phyloP scores from a whole-genome alignment of 1,140 invertebrate genomes.

The Eueides isabella region DNA sequence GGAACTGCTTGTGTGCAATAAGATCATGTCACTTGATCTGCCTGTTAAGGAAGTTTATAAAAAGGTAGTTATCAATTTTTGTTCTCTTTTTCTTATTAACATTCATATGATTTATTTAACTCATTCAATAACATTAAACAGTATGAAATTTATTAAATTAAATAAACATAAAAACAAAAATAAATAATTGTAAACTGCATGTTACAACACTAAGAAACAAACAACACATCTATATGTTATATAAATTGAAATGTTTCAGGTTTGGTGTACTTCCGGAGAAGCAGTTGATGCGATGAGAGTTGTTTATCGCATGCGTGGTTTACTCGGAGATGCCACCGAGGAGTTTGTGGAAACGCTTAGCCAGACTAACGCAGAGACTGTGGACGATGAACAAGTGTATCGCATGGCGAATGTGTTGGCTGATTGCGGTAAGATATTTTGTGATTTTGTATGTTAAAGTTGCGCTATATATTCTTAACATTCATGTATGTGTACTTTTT shows the following conservation, averaged over 20 bases:
- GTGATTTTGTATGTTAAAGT: slow-evolving; percentile 9
- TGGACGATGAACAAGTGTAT: slow-evolving; percentile 97
- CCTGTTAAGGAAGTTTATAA: slow-evolving; percentile 97
- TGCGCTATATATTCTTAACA: too few species aligned
- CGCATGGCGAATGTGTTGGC: slow-evolving; percentile 84
- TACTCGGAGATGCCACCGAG: slow-evolving; percentile 98
- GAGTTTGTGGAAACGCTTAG: slow-evolving; percentile 98
- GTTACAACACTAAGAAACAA: too few species aligned
- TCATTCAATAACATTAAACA: too few species aligned
- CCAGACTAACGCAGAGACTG: slow-evolving; percentile 92
- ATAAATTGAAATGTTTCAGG: slow-evolving; percentile 49
- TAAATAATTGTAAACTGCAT: too few species aligned
- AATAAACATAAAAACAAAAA: too few species aligned
- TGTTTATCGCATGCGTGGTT: slow-evolving; percentile 98
- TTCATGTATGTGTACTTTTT: too few species aligned
- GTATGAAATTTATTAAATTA: too few species aligned
- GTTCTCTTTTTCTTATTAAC: neutral
- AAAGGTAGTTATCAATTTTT: slow-evolving; percentile 79
- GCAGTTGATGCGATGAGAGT: slow-evolving; percentile 98
- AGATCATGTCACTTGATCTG: slow-evolving; percentile 98
- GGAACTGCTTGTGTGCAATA: slow-evolving; percentile 99
- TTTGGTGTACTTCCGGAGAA: slow-evolving; percentile 93
- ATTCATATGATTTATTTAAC: too few species aligned
- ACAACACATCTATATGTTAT: too few species aligned
- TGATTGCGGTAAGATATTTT: slow-evolving; percentile 69